Conservation (phyloP, 2,113 vertebrate genomes). For the Coryphaenoides rupestris region DNA sequence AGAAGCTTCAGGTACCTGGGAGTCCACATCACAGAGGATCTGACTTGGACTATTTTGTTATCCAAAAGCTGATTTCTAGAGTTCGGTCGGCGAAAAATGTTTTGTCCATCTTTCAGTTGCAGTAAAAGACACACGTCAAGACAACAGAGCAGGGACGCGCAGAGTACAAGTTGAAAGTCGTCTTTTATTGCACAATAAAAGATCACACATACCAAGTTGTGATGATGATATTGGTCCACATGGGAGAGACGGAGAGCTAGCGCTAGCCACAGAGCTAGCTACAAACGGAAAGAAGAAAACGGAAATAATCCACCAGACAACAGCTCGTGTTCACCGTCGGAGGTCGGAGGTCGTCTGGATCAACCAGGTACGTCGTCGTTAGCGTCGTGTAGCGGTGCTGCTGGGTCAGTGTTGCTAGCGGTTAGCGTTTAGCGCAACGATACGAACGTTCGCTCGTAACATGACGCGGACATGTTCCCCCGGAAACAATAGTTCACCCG, state of each 20-base stretch:
- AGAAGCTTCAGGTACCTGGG: no score
- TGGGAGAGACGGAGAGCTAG: conserved; percentile 45
- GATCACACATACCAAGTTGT: conserved; percentile 71
- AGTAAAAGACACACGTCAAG: no score
- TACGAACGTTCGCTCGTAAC: conserved; percentile 6
- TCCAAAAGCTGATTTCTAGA: no score
- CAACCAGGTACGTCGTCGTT: conserved; percentile 24
- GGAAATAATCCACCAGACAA: conserved; percentile 42
- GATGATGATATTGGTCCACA: conserved; percentile 72
- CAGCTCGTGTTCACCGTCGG: conserved; percentile 25
- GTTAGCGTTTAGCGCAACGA: conserved; percentile 7
- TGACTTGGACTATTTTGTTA: no score
- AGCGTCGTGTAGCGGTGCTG: no score
- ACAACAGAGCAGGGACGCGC: background rate
- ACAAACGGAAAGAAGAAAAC: conserved; percentile 42
- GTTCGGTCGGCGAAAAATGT: no score
- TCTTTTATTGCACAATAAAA: conserved; percentile 80
- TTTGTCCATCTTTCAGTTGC: no score
- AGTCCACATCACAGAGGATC: no score
- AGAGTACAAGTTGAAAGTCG: conserved; percentile 66
- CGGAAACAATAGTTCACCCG: no score
- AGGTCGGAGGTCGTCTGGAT: background rate
- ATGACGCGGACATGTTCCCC: background rate
- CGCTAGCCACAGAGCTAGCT: conserved; percentile 56
- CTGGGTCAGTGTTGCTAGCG: no score